Evolutionary conservation across 2,888 invertebrate species (phyloP).

Genomic region (Cheilosia pagana): DNA sequence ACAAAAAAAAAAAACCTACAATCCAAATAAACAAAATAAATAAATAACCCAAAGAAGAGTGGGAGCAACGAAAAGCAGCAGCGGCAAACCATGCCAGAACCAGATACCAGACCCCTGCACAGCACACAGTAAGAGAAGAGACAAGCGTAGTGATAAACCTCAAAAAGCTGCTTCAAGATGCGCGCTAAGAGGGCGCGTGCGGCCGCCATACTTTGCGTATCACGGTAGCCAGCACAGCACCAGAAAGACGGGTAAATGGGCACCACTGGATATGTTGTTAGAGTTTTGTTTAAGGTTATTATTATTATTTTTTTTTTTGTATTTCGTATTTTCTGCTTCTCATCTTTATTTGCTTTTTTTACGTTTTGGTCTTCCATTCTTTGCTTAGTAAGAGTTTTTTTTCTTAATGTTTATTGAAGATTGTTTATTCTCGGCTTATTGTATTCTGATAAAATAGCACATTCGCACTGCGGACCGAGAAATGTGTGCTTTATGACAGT

Average conservation of each 20-base stretch:
- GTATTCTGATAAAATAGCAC: slow-evolving; percentile 56
- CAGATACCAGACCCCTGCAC: slow-evolving; percentile 14
- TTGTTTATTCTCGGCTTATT: slow-evolving; percentile 62
- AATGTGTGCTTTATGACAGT: slow-evolving; percentile 46
- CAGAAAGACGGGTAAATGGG: slow-evolving; percentile 65
- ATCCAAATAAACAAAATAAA: slow-evolving; percentile 33
- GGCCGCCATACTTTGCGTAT: slow-evolving; percentile 79
- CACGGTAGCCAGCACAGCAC: slow-evolving; percentile 80
- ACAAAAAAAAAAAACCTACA: slow-evolving; percentile 20
- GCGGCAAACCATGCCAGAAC: slow-evolving; percentile 28
- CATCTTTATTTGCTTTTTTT: slow-evolving; percentile 31
- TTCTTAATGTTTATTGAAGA: slow-evolving; percentile 52
- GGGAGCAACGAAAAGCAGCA: slow-evolving; percentile 46
- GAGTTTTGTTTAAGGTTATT: slow-evolving; percentile 71
- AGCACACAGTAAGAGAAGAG: slow-evolving; percentile 35
- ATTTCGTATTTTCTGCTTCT: slow-evolving; percentile 37
- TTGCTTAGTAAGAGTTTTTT: slow-evolving; percentile 30
- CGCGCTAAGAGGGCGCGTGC: slow-evolving; percentile 76
- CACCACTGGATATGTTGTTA: slow-evolving; percentile 64
- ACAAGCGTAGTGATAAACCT: slow-evolving; percentile 53
- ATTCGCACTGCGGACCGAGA: background rate
- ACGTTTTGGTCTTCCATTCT: background rate
- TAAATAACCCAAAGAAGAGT: slow-evolving; percentile 60
- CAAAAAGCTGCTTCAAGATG: slow-evolving; percentile 69
- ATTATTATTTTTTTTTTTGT: slow-evolving; percentile 52